phyloP scores from a whole-genome alignment of 2,888 invertebrate genomes.

The Hemistola chrysoprasaria region DNA sequence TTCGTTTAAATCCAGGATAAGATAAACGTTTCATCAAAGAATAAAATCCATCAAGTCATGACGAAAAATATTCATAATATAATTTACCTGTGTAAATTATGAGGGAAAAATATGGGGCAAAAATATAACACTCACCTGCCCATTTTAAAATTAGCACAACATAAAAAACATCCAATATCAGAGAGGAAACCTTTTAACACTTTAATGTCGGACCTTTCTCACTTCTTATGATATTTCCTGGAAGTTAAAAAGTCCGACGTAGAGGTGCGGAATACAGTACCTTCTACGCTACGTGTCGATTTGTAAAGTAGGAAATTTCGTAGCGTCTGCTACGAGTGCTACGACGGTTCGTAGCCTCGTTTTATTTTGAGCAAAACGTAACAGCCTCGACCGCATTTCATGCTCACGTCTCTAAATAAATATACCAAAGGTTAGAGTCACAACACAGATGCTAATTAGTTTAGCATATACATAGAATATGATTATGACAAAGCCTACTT shows the following conservation, averaged over 20 bases:
- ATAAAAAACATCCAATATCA: slow-evolving; percentile 1
- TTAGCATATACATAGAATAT: too few species aligned
- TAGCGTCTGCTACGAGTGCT: slow-evolving; percentile 24
- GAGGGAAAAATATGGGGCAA: too few species aligned
- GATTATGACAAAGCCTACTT: too few species aligned
- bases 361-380: slow-evolving; percentile 38
- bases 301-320: slow-evolving; percentile 18
- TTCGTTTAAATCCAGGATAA: too few species aligned
- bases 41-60: too few species aligned
- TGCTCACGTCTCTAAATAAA: slow-evolving; percentile 38
- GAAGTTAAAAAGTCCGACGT: slow-evolving; percentile 17
- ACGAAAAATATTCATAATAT: too few species aligned
- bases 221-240: slow-evolving; percentile 14
- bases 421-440: slow-evolving; percentile 31
- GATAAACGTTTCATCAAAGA: too few species aligned
- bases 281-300: too few species aligned
- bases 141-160: background rate
- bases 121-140: too few species aligned
- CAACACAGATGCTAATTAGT: slow-evolving; percentile 21
- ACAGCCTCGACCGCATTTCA: slow-evolving; percentile 47
- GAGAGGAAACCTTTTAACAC: slow-evolving; percentile 7
- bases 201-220: slow-evolving; percentile 14
- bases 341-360: slow-evolving; percentile 31
- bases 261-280: background rate
- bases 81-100: too few species aligned